Base-by-base conservation (phyloP, 2,888 invertebrate genomes). In the Pyrgus malvae region DNA sequence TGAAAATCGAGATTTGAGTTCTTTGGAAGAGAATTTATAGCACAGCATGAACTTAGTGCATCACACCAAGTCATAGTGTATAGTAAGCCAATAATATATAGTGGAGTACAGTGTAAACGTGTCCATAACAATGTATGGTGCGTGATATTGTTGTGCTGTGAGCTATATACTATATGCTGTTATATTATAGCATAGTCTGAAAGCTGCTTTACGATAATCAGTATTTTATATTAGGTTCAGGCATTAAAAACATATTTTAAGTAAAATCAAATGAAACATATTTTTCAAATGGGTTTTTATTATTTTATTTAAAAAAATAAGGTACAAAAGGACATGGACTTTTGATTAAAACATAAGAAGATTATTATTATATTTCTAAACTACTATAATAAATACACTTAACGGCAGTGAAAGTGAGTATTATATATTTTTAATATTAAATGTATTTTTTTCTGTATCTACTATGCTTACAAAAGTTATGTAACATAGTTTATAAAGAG, bases 261-360 rank as follows among this genome's bases (percentile, higher is more conserved):
- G 33, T 4, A 31, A 31, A 33, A 14, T 8, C 8, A 21, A 31
- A 46, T 21, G 23, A 46, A 33, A 21, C 7, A 5, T 8, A 6
- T 4, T 9, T 12, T 33, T 2, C n/a, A 5, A 12, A 33, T 37
- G 11, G 2, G 1, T 27, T 48, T 11, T 42, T 51, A 70, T 69
- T 67, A 68, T 74, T 78, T 72, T 72, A 71, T 66, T 72, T 74
- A 72, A 53, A 81, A 82, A 33, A 80, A 79, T 75, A 77, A 83
- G 81, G 81, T 84, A 84, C 80, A 84, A 82, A 83, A 81, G 74
- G 78, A 79, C 76, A 75, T 73, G 64, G 67, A 8, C 7, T 35
- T 61, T 35, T 61, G 64, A 66, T 62, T 60, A 59, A 31, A 61
- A 51, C 38, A 60, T 60, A 59, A 27, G 49, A 48, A 53, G 45